Base-by-base conservation (phyloP, 2,888 invertebrate species). In the Netelia virgata region DNA sequence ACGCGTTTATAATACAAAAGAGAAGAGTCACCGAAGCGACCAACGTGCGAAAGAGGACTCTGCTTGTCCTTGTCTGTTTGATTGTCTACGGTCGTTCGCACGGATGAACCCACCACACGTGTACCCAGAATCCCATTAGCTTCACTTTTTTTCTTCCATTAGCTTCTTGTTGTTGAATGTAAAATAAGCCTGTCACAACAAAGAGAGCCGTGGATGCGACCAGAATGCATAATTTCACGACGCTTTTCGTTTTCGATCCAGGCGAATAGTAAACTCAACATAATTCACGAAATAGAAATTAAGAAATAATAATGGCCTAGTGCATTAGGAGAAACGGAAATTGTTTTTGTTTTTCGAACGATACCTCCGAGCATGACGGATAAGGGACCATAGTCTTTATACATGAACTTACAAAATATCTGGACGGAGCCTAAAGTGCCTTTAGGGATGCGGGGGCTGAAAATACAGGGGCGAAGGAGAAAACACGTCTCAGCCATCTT, bases 11-110 rank as follows among this genome's bases (percentile, higher is more conserved):
- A 57, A 59, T 47, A 76, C 76, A 76, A 82, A 72, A 57, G 43
- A 41, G 59, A 47, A 14, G 14, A 47, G 8, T 36, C 18, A 10
- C 23, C 9, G 14, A 28, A 43, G 63, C 75, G 79, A 75, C 50
- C 66, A 72, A 79, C 70, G 83, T 83, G 83, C 79, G 83, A 83
- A 80, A 75, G 70, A 57, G 75, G 70, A 70, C 74, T 64, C 9
- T 57, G 57, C 1, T 47, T n/a, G 50, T 69, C 10, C 14, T 10
- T 23, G 63, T 50, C 59, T 79, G 16, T 69, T 18, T 61, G 41
- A 79, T 79, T 79, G 63, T 74, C 59, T 23, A 41, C 28, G 57
- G 10, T 10, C 57, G 53, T 47, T 64, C 59, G 47, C 74, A 69
- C 68, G 20, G 20, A 68, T 73, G 61, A 47, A 47, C 47, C 14